These are phyloP conservation scores for Drosophila pegasa DNA, from an alignment of 2,888 invertebrate species.

Conservation along the genomic window DNA sequence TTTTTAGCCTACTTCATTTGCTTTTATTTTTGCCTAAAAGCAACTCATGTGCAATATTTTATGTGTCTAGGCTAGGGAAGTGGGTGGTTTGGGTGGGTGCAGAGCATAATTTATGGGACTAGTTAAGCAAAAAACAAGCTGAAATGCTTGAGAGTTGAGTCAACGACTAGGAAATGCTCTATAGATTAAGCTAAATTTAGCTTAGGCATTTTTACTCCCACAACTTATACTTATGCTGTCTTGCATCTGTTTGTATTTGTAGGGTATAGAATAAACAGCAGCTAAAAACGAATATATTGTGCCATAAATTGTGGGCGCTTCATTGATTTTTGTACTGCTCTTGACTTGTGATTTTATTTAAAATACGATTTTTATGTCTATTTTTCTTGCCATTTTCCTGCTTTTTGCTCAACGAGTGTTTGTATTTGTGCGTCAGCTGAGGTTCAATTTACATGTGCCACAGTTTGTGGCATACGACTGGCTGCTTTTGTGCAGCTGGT, in stretches of 20 bases:
- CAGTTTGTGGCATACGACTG: constrained; percentile 43
- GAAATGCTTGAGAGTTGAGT: neutral
- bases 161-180: neutral
- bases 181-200: neutral
- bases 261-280: constrained; percentile 32
- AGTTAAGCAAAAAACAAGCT: constrained; percentile 1
- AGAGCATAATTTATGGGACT: constrained; percentile 62
- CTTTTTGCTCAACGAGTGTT: neutral
- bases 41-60: constrained; percentile 69
- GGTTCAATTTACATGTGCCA: constrained; percentile 49
- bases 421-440: constrained; percentile 12
- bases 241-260: neutral
- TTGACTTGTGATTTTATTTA: constrained; percentile 59
- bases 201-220: neutral
- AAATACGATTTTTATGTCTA: constrained; percentile 50
- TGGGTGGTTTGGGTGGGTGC: neutral
- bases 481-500: constrained; percentile 15
- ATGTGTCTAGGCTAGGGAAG: constrained; percentile 38
- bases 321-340: constrained; percentile 61
- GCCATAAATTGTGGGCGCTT: constrained; percentile 62
- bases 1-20: constrained; percentile 7
- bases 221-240: neutral
- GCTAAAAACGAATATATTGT: constrained; percentile 29
- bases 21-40: constrained; percentile 45
- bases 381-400: constrained; percentile 31